Evolutionary conservation across 92 coral and sea anemone genomes (phyloP).

Genomic region (Phymanthus crucifer): DNA sequence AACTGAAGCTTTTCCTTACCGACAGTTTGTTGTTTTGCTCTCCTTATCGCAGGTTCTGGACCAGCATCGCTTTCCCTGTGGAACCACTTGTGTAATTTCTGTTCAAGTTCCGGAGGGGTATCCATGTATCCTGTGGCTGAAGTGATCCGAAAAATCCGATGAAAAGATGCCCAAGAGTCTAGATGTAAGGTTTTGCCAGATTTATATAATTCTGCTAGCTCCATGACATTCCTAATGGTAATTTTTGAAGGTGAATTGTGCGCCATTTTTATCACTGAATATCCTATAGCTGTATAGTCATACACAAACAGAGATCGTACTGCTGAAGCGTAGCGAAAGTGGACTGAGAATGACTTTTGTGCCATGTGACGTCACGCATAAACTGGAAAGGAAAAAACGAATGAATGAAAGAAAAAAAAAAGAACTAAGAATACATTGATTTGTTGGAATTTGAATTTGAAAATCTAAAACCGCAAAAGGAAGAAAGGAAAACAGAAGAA

Average conservation of each 20-base stretch:
- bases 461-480: no score
- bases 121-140: conserved; percentile 54
- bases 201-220: conserved; percentile 60
- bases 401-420: no score
- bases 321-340: no score
- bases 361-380: no score
- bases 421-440: no score
- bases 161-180: conserved; percentile 60
- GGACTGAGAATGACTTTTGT: no score
- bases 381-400: no score
- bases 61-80: conserved; percentile 41
- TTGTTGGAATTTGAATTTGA: no score
- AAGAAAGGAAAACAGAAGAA: no score
- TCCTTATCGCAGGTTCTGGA: conserved; percentile 45
- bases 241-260: conserved; percentile 6
- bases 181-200: conserved; percentile 38
- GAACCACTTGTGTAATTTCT: conserved; percentile 65
- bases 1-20: conserved; percentile 29
- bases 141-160: conserved; percentile 62
- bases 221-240: conserved; percentile 48
- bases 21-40: conserved; percentile 71
- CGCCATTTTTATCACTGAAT: conserved; percentile 31
- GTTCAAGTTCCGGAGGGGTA: conserved; percentile 56
- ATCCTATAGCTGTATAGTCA: no score
- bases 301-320: no score